phyloP scores from a whole-genome alignment of 2,113 vertebrate species.

The Paraplagusia blochii region DNA sequence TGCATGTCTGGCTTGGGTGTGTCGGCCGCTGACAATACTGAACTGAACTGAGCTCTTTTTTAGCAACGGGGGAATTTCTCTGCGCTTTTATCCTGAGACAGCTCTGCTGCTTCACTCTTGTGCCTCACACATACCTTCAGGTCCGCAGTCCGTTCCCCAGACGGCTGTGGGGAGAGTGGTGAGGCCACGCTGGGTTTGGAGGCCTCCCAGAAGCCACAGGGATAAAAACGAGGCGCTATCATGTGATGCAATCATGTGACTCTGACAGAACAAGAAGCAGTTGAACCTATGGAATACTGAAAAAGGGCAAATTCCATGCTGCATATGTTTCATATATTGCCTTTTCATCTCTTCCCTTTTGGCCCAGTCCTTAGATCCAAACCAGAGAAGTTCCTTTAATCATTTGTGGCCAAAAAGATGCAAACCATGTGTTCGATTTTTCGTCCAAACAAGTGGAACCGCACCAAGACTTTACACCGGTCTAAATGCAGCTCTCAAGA shows the following conservation, averaged over 20 bases:
- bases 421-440: constrained; percentile 6
- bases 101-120: constrained; percentile 50
- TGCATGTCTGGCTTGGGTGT: constrained; percentile 55
- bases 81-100: constrained; percentile 60
- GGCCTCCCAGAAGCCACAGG: constrained; percentile 63
- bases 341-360: neutral
- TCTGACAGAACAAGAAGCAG: constrained; percentile 5
- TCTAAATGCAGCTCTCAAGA: constrained; percentile 42
- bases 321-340: neutral
- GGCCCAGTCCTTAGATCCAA: neutral
- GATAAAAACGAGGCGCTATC: constrained; percentile 47
- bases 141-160: constrained; percentile 71
- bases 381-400: neutral
- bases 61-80: constrained; percentile 65
- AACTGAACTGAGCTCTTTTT: constrained; percentile 58
- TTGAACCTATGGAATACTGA: neutral
- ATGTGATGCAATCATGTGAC: constrained; percentile 63
- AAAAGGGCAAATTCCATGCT: neutral
- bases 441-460: constrained; percentile 39
- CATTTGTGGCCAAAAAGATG: constrained; percentile 10
- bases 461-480: constrained; percentile 45
- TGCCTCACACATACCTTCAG: constrained; percentile 68
- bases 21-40: constrained; percentile 54
- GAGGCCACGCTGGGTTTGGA: constrained; percentile 75
- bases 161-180: constrained; percentile 71